Evolutionary conservation across 2,113 vertebrate species (phyloP).

Genomic region (Lepisosteus oculatus): DNA sequence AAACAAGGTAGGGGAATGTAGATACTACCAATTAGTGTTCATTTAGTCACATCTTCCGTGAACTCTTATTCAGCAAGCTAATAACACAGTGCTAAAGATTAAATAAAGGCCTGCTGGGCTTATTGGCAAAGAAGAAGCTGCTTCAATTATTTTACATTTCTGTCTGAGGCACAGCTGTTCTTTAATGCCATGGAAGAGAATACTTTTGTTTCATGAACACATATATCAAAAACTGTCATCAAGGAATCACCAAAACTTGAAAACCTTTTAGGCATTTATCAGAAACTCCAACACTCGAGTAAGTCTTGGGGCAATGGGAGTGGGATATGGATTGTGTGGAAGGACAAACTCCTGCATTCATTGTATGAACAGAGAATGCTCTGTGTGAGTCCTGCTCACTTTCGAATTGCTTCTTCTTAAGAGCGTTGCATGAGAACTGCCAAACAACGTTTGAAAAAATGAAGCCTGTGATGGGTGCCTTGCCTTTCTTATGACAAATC

Average conservation of each 20-base stretch:
- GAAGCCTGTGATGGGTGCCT: not conserved
- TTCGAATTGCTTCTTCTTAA: conserved; percentile 4
- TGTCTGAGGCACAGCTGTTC: not conserved
- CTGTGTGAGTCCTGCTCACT: not conserved
- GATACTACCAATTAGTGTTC: too few species aligned
- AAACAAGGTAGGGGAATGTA: too few species aligned
- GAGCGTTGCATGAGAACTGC: conserved; percentile 10
- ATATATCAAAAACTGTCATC: not conserved
- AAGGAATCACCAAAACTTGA: not conserved
- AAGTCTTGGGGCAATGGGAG: not conserved
- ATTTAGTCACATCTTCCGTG: too few species aligned
- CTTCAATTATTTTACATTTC: not conserved
- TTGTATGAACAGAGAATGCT: not conserved
- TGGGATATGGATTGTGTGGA: not conserved
- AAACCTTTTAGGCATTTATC: not conserved
- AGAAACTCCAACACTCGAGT: not conserved
- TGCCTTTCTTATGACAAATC: conserved; percentile 13
- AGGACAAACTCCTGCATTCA: not conserved
- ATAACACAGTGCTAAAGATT: not conserved
- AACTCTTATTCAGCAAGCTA: too few species aligned
- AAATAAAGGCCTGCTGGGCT: not conserved
- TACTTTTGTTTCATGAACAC: not conserved
- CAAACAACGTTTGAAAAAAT: not conserved
- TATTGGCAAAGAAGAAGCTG: too few species aligned
- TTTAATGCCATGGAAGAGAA: not conserved